A percentile compares a stretch with the other conserved stretches of the same genome.
These are phyloP conservation scores for Ophiothrix spiculata DNA, from an alignment of 35 echinoderm and acorn worm species.

Conservation along the genomic window DNA sequence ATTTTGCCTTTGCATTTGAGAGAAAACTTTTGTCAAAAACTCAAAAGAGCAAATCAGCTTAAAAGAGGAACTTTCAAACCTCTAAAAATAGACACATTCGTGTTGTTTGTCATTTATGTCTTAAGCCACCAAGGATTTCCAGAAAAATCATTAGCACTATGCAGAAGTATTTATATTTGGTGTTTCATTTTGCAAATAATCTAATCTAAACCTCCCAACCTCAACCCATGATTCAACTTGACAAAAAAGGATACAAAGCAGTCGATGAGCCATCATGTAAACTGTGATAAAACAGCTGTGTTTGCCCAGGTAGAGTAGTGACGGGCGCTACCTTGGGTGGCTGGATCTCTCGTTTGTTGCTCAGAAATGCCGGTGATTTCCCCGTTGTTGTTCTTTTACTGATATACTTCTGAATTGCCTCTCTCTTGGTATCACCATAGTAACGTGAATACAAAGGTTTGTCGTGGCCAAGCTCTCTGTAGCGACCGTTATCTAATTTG, in stretches of 20 bases:
- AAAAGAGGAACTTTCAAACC: too few species aligned
- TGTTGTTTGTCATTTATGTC: too few species aligned
- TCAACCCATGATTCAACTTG: neutral
- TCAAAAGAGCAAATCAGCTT: too few species aligned
- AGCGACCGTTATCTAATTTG: constrained; percentile 47
- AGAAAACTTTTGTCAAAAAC: too few species aligned
- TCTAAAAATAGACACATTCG: too few species aligned
- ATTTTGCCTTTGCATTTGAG: too few species aligned
- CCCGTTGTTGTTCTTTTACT: constrained; percentile 20
- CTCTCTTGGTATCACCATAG: constrained; percentile 86
- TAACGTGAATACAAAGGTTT: constrained; percentile 78
- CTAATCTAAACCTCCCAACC: neutral
- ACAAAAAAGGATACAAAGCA: constrained; percentile 83
- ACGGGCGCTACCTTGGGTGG: constrained; percentile 2
- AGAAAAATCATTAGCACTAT: too few species aligned
- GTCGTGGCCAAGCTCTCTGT: constrained; percentile 68
- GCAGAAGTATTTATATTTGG: too few species aligned
- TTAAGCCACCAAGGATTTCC: too few species aligned
- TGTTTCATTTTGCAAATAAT: neutral
- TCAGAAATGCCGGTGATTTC: neutral
- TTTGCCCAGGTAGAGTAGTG: too few species aligned
- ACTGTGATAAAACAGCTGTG: constrained; percentile 62
- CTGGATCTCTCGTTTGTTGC: constrained; percentile 42
- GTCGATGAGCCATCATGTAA: constrained; percentile 73
- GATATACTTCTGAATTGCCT: constrained; percentile 78